Base-by-base conservation (phyloP, 2,113 vertebrate genomes). In the Chaetodon auriga region DNA sequence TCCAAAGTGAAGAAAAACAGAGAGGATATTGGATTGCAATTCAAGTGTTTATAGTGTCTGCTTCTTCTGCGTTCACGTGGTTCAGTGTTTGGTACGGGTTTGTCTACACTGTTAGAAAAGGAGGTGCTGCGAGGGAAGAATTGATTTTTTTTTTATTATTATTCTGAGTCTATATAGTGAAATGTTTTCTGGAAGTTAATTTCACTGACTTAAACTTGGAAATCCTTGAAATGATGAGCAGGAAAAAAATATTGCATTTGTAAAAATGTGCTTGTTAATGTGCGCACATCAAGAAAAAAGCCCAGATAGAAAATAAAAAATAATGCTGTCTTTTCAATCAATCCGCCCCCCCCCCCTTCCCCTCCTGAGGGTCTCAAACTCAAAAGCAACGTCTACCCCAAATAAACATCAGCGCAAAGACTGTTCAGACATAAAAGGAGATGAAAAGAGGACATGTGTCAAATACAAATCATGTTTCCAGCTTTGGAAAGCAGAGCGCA, bases 361-460 rank as follows among this genome's bases (percentile, higher is more conserved):
- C 19, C 75, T 61, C 81, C 79, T 0, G 8, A 60, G 79, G 90
- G 84, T 75, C 68, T 53, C 43, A 74, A 73, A 75, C 58, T 73
- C 68, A 83, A 74, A 86, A 65, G 79, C 65, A 87, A 80, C 55
- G 12, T 80, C 80, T 84, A 81, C 15, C 84, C 84, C 74, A 87
- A 92, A 90, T 85, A 91, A 88, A 90, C 89, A 91, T 80, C 57
- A 84, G 77, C 78, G 81, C 82, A 89, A 86, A 85, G 76, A 80
- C 72, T 74, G 60, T 16, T 61, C 61, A 11, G 66, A 85, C 82
- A 89, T 82, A 41, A 90, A 87, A 91, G 81, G 21, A 85, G 87
- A 90, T 87, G 86, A 91, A 90, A 92, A 81, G 82, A 83, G 78
- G 87, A 92, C 89, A 92, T 76, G 85, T 87, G 91, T 93, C 93